Evolutionary conservation across 2,888 invertebrate genomes (phyloP).

Genomic region (Camponotus fellah): DNA sequence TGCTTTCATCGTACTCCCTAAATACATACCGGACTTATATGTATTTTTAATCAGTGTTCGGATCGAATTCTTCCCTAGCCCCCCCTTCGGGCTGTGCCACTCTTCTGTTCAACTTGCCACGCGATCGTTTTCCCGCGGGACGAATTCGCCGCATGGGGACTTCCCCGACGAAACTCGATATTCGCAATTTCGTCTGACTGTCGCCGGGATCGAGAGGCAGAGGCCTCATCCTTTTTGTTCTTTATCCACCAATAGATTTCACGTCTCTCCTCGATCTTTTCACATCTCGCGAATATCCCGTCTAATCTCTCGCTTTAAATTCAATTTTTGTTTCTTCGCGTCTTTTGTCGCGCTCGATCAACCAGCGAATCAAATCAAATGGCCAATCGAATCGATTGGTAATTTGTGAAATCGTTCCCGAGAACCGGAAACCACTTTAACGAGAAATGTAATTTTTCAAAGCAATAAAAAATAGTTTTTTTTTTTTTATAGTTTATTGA

Average conservation of each 20-base stretch:
- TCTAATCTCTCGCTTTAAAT: conserved; percentile 36
- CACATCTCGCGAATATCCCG: conserved; percentile 27
- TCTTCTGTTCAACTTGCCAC: conserved; percentile 64
- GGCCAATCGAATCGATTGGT: conserved; percentile 17
- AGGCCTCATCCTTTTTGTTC: conserved; percentile 61
- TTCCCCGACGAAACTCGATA: conserved; percentile 72
- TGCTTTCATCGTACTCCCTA: conserved; percentile 68
- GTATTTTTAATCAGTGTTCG: conserved; percentile 80
- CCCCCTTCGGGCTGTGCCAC: neutral
- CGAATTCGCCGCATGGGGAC: conserved; percentile 65
- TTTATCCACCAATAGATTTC: conserved; percentile 24
- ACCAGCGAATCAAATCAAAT: conserved; percentile 32
- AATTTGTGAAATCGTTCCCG: conserved; percentile 17
- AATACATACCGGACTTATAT: conserved; percentile 75
- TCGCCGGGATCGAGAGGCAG: conserved; percentile 67
- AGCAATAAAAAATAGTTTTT: neutral
- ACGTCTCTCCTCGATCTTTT: conserved; percentile 19
- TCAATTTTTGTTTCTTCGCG: conserved; percentile 43
- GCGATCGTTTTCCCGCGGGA: conserved; percentile 66
- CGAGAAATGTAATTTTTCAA: conserved; percentile 20
- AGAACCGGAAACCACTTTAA: neutral
- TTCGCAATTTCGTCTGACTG: conserved; percentile 75
- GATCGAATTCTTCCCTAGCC: conserved; percentile 64
- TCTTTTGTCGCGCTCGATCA: conserved; percentile 28
- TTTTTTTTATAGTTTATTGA: neutral